phyloP scores from a whole-genome alignment of 2,888 invertebrate genomes.

The Amblyjoppa fuscipennis region DNA sequence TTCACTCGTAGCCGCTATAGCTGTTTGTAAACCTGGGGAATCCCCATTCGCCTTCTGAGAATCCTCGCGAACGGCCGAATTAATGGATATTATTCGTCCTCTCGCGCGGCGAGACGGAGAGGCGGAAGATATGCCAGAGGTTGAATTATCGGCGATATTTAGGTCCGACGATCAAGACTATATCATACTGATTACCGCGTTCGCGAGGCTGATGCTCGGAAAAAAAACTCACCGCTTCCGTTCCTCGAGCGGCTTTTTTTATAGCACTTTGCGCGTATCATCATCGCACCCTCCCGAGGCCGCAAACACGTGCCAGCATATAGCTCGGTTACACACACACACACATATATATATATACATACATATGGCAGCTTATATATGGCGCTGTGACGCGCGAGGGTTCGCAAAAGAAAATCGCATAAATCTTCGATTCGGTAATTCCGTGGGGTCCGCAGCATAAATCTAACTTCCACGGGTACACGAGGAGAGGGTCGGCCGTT shows the following conservation, averaged over 20 bases:
- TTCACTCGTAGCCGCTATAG: constrained; percentile 19
- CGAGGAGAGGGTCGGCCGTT: constrained; percentile 69
- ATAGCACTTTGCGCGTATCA: constrained; percentile 3
- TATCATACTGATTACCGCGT: constrained; percentile 2
- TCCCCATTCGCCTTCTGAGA: not conserved
- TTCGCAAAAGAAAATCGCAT: constrained; percentile 74
- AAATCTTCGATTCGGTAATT: constrained; percentile 83
- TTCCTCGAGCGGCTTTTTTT: not conserved
- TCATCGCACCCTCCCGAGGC: constrained; percentile 1
- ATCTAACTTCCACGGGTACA: constrained; percentile 81
- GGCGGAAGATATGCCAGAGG: constrained; percentile 19
- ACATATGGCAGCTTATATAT: not conserved
- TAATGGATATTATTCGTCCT: constrained; percentile 63
- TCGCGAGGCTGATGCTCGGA: constrained; percentile 6
- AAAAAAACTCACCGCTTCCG: not conserved
- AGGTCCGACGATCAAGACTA: constrained; percentile 9
- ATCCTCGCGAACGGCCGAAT: constrained; percentile 41
- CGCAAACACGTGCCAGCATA: not conserved
- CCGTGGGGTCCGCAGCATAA: constrained; percentile 81
- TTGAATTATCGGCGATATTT: constrained; percentile 48
- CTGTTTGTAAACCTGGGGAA: not conserved
- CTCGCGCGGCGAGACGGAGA: not conserved
- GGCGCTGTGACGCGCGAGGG: constrained; percentile 38
- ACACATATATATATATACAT: not conserved
- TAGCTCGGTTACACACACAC: not conserved